Percentiles rank a stretch among this genome's conserved stretches.
Evolutionary conservation across 2,113 vertebrate genomes (phyloP).

Genomic region (Oophaga pumilio): DNA sequence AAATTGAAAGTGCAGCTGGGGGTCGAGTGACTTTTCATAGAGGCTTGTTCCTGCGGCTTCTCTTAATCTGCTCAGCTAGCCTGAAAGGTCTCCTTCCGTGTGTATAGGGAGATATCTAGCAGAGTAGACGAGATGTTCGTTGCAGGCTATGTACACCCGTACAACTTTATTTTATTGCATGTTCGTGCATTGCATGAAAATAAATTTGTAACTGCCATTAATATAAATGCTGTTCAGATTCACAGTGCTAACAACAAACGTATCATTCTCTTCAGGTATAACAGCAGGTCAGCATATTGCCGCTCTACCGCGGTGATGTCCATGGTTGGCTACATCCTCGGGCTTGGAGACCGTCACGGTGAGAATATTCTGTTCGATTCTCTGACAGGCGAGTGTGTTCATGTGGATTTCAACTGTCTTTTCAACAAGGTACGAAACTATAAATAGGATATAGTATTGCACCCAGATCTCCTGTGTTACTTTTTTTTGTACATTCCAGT

Average conservation of each 20-base stretch:
- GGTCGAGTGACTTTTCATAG: too few relatives aligned
- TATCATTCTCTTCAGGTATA: conserved; percentile 80
- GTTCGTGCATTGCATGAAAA: too few relatives aligned
- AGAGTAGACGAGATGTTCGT: too few relatives aligned
- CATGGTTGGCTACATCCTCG: conserved; percentile 96
- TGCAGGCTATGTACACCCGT: too few relatives aligned
- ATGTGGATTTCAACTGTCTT: conserved; percentile 99
- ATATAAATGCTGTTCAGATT: not conserved
- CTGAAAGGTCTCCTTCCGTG: too few relatives aligned
- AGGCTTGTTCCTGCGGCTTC: too few relatives aligned
- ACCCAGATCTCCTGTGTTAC: not conserved
- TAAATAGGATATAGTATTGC: not conserved
- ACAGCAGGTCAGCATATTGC: conserved; percentile 92
- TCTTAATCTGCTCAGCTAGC: too few relatives aligned
- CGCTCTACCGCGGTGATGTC: conserved; percentile 97
- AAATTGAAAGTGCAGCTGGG: too few relatives aligned
- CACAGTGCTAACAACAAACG: not conserved
- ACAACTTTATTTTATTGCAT: too few relatives aligned
- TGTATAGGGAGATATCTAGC: too few relatives aligned
- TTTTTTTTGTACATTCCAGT: not conserved
- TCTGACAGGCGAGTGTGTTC: conserved; percentile 92
- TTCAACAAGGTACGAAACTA: conserved; percentile 88
- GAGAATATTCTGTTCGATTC: conserved; percentile 98
- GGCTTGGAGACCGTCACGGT: conserved; percentile 95
- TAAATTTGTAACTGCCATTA: too few relatives aligned